phyloP scores from a whole-genome alignment of 2,888 invertebrate genomes.

The Drosophila kokeensis region DNA sequence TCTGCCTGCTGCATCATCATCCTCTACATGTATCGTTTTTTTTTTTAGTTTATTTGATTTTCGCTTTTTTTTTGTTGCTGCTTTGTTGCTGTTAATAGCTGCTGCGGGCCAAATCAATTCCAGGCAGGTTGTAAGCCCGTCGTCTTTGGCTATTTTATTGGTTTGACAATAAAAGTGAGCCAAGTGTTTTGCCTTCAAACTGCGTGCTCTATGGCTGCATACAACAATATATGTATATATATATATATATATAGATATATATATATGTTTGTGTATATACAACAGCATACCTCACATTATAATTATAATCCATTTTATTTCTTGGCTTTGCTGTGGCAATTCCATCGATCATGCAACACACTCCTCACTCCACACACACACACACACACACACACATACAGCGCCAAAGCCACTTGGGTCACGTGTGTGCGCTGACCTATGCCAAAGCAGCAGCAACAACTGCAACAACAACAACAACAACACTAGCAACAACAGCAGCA shows the following conservation, averaged over 20 bases:
- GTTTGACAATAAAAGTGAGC: slow-evolving; percentile 79
- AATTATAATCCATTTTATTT: slow-evolving; percentile 78
- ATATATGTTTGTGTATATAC: slow-evolving; percentile 7
- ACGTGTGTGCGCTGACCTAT: slow-evolving; percentile 82
- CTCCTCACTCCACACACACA: slow-evolving; percentile 10
- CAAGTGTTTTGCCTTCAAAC: slow-evolving; percentile 41
- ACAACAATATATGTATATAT: neutral
- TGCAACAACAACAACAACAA: slow-evolving; percentile 27
- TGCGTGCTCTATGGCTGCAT: slow-evolving; percentile 6
- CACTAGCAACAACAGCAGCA: slow-evolving; percentile 16
- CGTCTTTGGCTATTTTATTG: slow-evolving; percentile 71
- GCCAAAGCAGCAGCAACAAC: slow-evolving; percentile 47
- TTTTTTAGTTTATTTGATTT: slow-evolving; percentile 12
- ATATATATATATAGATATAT: neutral
- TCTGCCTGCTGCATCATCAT: slow-evolving; percentile 26
- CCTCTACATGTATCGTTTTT: slow-evolving; percentile 24
- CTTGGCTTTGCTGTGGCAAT: slow-evolving; percentile 66
- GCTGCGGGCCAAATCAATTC: slow-evolving; percentile 79
- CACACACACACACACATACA: slow-evolving; percentile 4
- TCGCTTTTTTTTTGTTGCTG: slow-evolving; percentile 39
- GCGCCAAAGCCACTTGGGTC: slow-evolving; percentile 57
- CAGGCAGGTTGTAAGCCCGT: slow-evolving; percentile 64
- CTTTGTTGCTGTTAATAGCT: slow-evolving; percentile 71
- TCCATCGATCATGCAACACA: slow-evolving; percentile 70
- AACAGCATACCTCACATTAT: slow-evolving; percentile 58